Conservation (phyloP, 2,113 vertebrate species). For the Solenodon paradoxus region DNA sequence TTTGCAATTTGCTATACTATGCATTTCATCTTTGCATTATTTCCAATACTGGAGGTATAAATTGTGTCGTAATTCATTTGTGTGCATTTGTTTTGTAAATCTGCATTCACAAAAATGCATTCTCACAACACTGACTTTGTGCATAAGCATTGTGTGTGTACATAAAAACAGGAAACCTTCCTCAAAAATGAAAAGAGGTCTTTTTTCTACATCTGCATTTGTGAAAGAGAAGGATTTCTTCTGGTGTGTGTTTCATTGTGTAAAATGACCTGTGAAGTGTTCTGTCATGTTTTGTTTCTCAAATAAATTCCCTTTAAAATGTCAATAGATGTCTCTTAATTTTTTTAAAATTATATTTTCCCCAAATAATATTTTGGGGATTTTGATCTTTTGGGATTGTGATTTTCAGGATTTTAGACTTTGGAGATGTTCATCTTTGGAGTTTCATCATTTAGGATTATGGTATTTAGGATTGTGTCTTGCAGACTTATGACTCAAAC, state of each 20-base stretch:
- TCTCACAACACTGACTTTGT: no score
- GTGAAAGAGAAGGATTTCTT: neutral
- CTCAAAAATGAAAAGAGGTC: neutral
- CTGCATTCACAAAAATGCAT: no score
- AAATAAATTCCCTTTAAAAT: neutral
- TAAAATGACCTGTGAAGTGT: neutral
- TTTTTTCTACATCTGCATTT: neutral
- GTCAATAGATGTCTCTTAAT: neutral
- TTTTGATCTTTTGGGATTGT: neutral
- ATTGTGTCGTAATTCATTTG: no score
- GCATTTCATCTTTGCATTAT: no score
- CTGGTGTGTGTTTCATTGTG: neutral
- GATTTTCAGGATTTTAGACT: neutral
- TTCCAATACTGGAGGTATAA: no score
- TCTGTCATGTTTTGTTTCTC: neutral
- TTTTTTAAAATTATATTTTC: neutral
- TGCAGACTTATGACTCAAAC: neutral
- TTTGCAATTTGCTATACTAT: no score
- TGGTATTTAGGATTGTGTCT: neutral
- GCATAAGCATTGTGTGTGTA: no score
- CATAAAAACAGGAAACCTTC: no score
- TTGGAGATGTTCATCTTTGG: neutral
- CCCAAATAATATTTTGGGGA: neutral
- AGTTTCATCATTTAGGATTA: neutral
- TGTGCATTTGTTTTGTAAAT: no score